phyloP scores from a whole-genome alignment of 2,113 vertebrate species.

The Grantiella picta region DNA sequence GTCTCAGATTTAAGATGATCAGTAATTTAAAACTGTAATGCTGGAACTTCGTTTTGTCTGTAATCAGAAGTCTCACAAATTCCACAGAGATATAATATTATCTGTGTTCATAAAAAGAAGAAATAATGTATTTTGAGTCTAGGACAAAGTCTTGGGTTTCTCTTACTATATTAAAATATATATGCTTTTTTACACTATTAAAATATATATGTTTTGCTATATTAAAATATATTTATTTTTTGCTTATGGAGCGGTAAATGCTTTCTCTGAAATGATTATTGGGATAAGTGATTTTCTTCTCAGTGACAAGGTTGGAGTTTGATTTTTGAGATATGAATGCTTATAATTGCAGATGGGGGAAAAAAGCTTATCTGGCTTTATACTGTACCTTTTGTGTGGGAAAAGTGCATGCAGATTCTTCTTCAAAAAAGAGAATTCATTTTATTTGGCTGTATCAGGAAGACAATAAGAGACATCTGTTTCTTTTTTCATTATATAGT shows the following conservation, averaged over 20 bases:
- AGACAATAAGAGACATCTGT: background rate
- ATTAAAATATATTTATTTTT: background rate
- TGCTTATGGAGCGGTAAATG: background rate
- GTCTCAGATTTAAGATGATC: background rate
- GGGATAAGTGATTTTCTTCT: background rate
- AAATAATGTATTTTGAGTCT: background rate
- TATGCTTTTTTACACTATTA: background rate
- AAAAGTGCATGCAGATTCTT: background rate
- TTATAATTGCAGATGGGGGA: background rate
- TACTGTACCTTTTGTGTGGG: background rate
- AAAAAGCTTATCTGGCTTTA: background rate
- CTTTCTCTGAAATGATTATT: background rate
- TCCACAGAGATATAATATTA: background rate
- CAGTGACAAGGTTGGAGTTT: background rate
- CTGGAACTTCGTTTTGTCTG: background rate
- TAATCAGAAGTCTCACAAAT: background rate
- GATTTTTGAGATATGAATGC: background rate
- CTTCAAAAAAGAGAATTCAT: background rate
- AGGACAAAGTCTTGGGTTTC: background rate
- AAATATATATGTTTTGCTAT: background rate
- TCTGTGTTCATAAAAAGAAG: background rate
- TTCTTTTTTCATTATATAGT: background rate
- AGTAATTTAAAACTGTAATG: background rate
- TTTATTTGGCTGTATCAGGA: background rate
- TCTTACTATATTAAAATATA: background rate